Evolutionary conservation across 2,797 vertebrate genomes (phyloP), one percentile per base, ranked within the genome.

Genomic region (Anguilla obscura): DNA sequence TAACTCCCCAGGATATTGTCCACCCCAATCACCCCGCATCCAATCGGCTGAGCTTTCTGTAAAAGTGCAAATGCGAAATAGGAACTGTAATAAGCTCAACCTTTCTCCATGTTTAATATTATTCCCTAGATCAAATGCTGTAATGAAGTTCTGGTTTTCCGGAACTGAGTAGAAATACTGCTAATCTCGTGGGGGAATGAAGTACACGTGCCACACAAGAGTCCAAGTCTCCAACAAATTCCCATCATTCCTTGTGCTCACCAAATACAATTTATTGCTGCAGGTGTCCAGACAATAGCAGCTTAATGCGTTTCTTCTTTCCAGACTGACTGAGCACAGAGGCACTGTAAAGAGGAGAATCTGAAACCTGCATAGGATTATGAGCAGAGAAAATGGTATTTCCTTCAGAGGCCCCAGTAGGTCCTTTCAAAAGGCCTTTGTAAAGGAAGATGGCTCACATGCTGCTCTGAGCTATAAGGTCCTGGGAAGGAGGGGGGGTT

Each of bases 401-500:
- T 84, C 45, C n/a, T 14, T 50, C 45, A n/a, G 2, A 4, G 6
- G 80, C 80, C 48, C 10, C 50, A 27, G 27, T 50, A 52, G 45
- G 40, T 54, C 50, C 45, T 27, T 50, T 84, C 80, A 50, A 18
- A 50, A 54, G 80, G 10, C 48, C 21, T 48, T 48, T 54, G 9
- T 24, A 52, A 52, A 54, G 21, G 80, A 6, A 82, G 36, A 21
- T 82, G 50, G 16, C 40, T 36, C 74, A 79, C 30, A 18, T 10
- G 74, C 8, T 16, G 74, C 33, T 33, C 36, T 0, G 36, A 79
- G 76, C 76, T 16, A 16, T 21, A 36, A 45, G 36, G 63, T 27
- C 30, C 18, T 58, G 56, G 56, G 56, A 58, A 3, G 56, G 50
- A 52, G 50, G 50, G 50, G 89, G 91, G 92, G 93, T 87, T 89